phyloP scores from a whole-genome alignment of 2,113 vertebrate genomes.

The Myotis davidii region DNA sequence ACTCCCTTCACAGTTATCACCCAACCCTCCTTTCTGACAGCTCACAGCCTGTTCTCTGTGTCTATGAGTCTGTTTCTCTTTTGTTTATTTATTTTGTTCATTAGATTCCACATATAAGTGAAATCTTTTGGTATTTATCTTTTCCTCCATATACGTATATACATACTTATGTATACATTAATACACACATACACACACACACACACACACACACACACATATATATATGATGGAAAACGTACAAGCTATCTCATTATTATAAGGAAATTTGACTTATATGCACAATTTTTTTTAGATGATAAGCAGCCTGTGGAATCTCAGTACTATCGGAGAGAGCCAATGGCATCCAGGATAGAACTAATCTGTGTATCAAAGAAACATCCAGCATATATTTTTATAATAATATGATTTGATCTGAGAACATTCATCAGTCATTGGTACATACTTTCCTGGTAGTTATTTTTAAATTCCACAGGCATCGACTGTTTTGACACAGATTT shows the following conservation, averaged over 20 bases:
- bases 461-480: background rate
- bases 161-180: background rate
- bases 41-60: background rate
- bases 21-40: background rate
- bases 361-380: background rate
- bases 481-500: background rate
- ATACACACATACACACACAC: too few species aligned
- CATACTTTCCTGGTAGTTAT: background rate
- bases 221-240: background rate
- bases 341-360: background rate
- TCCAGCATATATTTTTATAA: background rate
- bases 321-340: background rate
- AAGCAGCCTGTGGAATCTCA: background rate
- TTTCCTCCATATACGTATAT: background rate
- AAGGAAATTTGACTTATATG: background rate
- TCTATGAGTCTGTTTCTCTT: background rate
- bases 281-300: background rate
- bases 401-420: constrained; percentile 1
- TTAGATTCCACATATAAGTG: background rate
- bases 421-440: background rate
- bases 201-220: too few species aligned
- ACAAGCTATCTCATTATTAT: background rate
- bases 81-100: background rate
- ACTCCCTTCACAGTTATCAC: background rate
- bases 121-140: background rate